phyloP scores from a whole-genome alignment of 2,888 invertebrate genomes.

The Argyra leucocephala region DNA sequence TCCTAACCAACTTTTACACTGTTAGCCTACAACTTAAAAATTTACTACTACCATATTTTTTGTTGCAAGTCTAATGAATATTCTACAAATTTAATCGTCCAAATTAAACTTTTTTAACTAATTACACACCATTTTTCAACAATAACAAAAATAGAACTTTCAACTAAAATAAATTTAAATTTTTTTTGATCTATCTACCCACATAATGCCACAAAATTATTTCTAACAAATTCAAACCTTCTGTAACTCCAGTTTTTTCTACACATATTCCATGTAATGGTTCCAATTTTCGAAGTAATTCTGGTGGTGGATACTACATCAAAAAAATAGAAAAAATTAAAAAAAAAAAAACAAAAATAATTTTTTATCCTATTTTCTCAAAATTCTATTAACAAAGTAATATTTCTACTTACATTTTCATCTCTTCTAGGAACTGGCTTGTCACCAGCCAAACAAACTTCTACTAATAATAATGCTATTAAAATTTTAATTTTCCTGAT shows the following conservation, averaged over 20 bases:
- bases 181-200: too few species aligned
- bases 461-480: background rate
- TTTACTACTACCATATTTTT: too few species aligned
- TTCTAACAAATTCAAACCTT: conserved; percentile 28
- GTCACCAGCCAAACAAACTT: background rate
- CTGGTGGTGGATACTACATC: conserved; percentile 38
- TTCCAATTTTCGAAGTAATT: conserved; percentile 35
- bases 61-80: too few species aligned
- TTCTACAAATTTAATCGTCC: too few species aligned
- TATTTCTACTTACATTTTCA: background rate
- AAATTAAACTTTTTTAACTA: too few species aligned
- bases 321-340: background rate
- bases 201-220: background rate
- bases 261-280: conserved; percentile 37
- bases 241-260: conserved; percentile 37
- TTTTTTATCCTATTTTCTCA: background rate
- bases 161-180: too few species aligned
- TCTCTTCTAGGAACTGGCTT: background rate
- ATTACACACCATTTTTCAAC: too few species aligned
- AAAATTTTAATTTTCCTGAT: background rate
- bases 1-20: too few species aligned
- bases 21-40: too few species aligned
- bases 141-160: too few species aligned
- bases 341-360: background rate
- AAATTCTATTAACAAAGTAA: too few species aligned